Evolutionary conservation across 2,113 vertebrate species (phyloP).

Genomic region (Cololabis saira): DNA sequence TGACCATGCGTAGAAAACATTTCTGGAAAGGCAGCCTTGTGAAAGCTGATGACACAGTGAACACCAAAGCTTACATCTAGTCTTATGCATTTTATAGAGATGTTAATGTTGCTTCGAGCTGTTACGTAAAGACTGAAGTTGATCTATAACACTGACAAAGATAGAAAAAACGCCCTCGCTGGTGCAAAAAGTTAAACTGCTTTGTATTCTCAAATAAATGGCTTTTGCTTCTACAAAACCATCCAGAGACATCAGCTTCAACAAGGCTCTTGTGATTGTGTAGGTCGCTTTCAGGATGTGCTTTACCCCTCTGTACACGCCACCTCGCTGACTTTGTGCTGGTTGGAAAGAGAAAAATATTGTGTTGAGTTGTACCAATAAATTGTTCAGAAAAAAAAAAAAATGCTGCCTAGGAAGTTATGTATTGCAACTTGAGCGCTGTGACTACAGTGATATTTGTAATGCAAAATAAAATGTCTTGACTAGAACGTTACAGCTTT

Average conservation of each 20-base stretch:
- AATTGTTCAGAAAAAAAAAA: conserved; percentile 67
- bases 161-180: conserved; percentile 77
- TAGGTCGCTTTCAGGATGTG: conserved; percentile 76
- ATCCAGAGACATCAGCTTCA: conserved; percentile 61
- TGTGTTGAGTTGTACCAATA: conserved; percentile 65
- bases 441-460: conserved; percentile 78
- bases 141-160: conserved; percentile 18
- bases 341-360: conserved; percentile 35
- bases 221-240: conserved; percentile 52
- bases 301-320: conserved; percentile 54
- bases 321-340: conserved; percentile 61
- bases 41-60: conserved; percentile 67
- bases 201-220: conserved; percentile 47
- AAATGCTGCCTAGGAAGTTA: conserved; percentile 77
- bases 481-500: conserved; percentile 41
- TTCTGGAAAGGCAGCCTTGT: conserved; percentile 40
- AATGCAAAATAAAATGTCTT: conserved; percentile 84
- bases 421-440: conserved; percentile 75
- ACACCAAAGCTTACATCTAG: conserved; percentile 88
- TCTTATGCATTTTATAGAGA: conserved; percentile 87
- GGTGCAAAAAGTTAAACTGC: conserved; percentile 83
- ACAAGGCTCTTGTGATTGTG: conserved; percentile 76
- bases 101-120: conserved; percentile 69
- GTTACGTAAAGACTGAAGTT: conserved; percentile 31
- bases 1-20: conserved; percentile 22